A percentile compares a stretch with the other conserved stretches of the same genome.
These are phyloP conservation scores for Dromius quadrimaculatus DNA, from an alignment of 2,888 invertebrate genomes.

Conservation along the genomic window DNA sequence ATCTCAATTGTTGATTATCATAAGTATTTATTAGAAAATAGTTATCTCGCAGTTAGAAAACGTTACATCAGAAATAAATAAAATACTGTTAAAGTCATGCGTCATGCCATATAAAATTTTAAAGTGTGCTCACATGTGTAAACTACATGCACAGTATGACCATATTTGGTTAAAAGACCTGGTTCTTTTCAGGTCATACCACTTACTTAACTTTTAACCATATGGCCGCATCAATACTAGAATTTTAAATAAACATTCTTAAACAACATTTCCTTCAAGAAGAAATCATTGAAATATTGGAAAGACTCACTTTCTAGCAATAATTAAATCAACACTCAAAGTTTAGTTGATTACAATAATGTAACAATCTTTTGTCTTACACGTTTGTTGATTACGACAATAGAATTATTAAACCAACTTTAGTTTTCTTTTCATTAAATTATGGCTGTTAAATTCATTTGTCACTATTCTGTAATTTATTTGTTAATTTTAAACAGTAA, in stretches of 20 bases:
- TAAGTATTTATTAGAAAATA: background rate
- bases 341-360: too few species aligned
- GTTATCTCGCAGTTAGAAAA: conserved; percentile 6
- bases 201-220: conserved; percentile 38
- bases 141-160: conserved; percentile 21
- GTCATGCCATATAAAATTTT: conserved; percentile 8
- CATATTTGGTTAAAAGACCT: conserved; percentile 42
- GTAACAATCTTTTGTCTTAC: too few species aligned
- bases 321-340: too few species aligned
- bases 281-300: too few species aligned
- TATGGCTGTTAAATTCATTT: too few species aligned
- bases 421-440: too few species aligned
- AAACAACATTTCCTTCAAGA: background rate
- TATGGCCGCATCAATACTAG: conserved; percentile 36
- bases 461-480: too few species aligned
- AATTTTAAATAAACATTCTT: conserved; percentile 29
- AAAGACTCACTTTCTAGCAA: too few species aligned
- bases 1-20: too few species aligned
- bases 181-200: conserved; percentile 43
- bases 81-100: conserved; percentile 17
- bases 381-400: too few species aligned
- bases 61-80: conserved; percentile 22
- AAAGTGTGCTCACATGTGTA: conserved; percentile 5
- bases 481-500: too few species aligned
- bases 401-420: too few species aligned